These are phyloP conservation scores for Drosophila funebris DNA, from an alignment of 1,140 invertebrate genomes.

Conservation along the genomic window DNA sequence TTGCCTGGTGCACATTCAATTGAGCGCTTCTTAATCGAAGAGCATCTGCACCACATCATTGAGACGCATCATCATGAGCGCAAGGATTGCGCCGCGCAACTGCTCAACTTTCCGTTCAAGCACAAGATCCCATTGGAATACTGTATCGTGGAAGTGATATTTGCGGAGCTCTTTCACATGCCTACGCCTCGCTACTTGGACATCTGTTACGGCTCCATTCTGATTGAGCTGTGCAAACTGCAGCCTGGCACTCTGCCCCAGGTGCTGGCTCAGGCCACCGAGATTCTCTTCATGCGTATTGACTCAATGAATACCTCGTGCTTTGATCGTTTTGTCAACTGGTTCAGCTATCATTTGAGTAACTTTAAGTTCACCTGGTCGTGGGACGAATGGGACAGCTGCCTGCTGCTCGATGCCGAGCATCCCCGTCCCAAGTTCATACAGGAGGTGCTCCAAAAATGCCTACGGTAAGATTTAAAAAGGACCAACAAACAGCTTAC, in stretches of 20 bases:
- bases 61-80: conserved; percentile 94
- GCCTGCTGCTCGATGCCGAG: conserved; percentile 92
- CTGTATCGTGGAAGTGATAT: conserved; percentile 98
- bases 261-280: conserved; percentile 98
- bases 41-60: conserved; percentile 97
- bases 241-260: conserved; percentile 98
- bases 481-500: not conserved
- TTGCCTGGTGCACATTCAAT: conserved; percentile 98
- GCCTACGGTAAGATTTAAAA: conserved; percentile 88
- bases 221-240: conserved; percentile 98
- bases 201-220: conserved; percentile 96
- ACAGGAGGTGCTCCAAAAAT: conserved; percentile 95
- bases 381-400: conserved; percentile 97
- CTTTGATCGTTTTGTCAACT: conserved; percentile 98
- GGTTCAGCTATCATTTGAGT: conserved; percentile 99
- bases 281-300: conserved; percentile 97
- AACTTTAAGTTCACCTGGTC: conserved; percentile 99
- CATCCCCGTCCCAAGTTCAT: conserved; percentile 98
- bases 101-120: conserved; percentile 97
- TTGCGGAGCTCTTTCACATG: conserved; percentile 96
- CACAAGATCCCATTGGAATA: conserved; percentile 98
- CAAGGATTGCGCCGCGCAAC: conserved; percentile 96
- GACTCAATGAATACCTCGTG: conserved; percentile 98
- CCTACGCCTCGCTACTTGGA: conserved; percentile 95
- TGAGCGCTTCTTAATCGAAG: conserved; percentile 98